Conservation (phyloP, 2,797 vertebrate genomes). For the Hypotaenidia philippensis region DNA sequence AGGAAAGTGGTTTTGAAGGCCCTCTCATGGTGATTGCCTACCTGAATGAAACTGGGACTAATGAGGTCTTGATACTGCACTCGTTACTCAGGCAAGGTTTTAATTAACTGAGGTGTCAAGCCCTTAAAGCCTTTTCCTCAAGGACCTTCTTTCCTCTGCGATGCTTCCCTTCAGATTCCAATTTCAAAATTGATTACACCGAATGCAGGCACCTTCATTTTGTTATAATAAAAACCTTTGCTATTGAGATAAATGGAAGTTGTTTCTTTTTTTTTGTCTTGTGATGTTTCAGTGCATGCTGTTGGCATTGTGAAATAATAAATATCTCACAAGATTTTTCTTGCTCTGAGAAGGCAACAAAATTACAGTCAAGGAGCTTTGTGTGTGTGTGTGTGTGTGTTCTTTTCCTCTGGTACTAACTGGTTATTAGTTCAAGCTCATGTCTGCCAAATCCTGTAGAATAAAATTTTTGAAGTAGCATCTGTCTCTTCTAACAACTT, state of each 20-base stretch:
- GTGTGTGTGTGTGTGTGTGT: not conserved
- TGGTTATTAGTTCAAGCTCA: constrained; percentile 8
- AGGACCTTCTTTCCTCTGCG: not conserved
- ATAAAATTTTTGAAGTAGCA: constrained; percentile 12
- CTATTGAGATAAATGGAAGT: not conserved
- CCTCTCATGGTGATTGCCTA: not conserved
- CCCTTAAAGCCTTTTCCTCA: constrained; percentile 19
- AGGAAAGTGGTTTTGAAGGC: not conserved
- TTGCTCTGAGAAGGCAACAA: not conserved
- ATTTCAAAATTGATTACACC: not conserved
- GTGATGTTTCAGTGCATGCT: not conserved
- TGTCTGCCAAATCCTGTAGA: not conserved
- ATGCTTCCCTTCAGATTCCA: not conserved
- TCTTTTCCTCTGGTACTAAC: not conserved
- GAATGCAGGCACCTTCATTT: not conserved
- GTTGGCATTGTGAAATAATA: not conserved
- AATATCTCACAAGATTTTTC: not conserved
- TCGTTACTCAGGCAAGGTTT: constrained; percentile 32
- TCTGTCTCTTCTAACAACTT: constrained; percentile 16
- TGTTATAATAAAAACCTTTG: not conserved
- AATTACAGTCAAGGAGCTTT: not conserved
- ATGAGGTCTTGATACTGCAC: not conserved
- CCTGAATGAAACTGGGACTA: constrained; percentile 11
- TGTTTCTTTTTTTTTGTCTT: not conserved
- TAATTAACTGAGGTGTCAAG: constrained; percentile 46